Percentiles rank a stretch among this genome's conserved stretches.
phyloP scores from a whole-genome alignment of 2,797 vertebrate genomes.

The Crypturellus tataupa region DNA sequence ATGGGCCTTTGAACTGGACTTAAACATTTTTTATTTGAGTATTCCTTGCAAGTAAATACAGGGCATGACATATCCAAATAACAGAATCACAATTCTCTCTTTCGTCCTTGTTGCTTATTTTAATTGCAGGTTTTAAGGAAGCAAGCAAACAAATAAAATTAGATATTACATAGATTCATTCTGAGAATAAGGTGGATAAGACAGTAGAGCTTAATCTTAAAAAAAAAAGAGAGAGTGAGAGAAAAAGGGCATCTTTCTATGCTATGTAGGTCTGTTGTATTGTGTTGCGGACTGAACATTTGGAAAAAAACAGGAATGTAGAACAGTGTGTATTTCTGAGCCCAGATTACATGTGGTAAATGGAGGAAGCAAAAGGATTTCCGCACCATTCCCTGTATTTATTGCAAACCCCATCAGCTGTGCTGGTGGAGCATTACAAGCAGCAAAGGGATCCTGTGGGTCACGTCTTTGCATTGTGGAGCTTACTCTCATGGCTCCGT shows the following conservation, averaged over 20 bases:
- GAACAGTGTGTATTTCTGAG: neutral
- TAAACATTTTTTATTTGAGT: neutral
- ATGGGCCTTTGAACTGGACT: neutral
- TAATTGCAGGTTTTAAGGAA: neutral
- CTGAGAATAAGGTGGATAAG: neutral
- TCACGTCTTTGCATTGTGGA: neutral
- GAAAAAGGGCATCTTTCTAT: neutral
- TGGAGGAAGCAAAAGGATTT: slow-evolving; percentile 29
- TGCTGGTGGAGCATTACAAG: neutral
- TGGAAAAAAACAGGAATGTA: neutral
- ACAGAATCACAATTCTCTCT: neutral
- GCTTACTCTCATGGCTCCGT: neutral
- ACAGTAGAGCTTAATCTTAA: neutral
- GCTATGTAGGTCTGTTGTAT: neutral
- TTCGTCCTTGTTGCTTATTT: neutral
- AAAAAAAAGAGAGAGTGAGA: neutral
- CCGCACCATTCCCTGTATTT: neutral
- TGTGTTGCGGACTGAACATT: neutral
- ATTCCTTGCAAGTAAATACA: neutral
- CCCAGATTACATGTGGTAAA: slow-evolving; percentile 30
- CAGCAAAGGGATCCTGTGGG: neutral
- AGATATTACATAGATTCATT: neutral
- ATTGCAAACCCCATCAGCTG: neutral
- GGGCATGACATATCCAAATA: neutral
- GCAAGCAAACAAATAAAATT: neutral